Evolutionary conservation across 92 coral and sea anemone species (phyloP).

Genomic region (Pocillopora meandrina): DNA sequence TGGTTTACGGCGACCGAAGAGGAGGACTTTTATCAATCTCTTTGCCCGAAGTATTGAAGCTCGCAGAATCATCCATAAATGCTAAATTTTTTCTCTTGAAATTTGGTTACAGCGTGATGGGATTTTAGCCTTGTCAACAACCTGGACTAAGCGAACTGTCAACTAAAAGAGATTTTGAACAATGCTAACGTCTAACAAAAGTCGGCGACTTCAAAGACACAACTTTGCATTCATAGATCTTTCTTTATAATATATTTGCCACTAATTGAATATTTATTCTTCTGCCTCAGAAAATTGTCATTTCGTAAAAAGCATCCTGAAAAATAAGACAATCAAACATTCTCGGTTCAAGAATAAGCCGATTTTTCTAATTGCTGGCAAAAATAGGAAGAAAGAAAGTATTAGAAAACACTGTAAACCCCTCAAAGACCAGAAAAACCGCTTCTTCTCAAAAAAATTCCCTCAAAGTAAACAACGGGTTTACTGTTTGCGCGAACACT

Average conservation of each 20-base stretch:
- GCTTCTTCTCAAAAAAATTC: constrained; percentile 46
- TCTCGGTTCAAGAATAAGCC: constrained; percentile 39
- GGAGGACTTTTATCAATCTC: neutral
- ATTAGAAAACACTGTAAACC: constrained; percentile 20
- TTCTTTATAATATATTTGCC: constrained; percentile 50
- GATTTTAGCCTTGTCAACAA: constrained; percentile 37
- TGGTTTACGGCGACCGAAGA: neutral
- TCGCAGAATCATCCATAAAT: neutral
- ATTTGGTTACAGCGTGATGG: constrained; percentile 43
- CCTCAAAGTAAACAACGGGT: constrained; percentile 57
- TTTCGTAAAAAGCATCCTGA: constrained; percentile 51
- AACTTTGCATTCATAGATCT: constrained; percentile 49
- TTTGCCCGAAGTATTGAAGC: neutral
- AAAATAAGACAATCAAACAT: constrained; percentile 40
- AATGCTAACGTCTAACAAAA: constrained; percentile 29
- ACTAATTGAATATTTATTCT: constrained; percentile 87
- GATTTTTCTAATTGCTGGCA: constrained; percentile 1
- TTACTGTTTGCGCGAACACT: constrained; percentile 55
- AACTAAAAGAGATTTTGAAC: constrained; percentile 38
- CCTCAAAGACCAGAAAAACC: constrained; percentile 26
- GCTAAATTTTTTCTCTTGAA: constrained; percentile 32
- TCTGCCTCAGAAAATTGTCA: constrained; percentile 63
- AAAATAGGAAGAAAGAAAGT: constrained; percentile 16
- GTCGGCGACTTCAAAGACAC: constrained; percentile 56
- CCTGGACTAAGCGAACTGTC: constrained; percentile 42